Evolutionary conservation across 2,888 invertebrate genomes (phyloP), one percentile per base, ranked within the genome.

Genomic region (Tricholauxania praeusta): DNA sequence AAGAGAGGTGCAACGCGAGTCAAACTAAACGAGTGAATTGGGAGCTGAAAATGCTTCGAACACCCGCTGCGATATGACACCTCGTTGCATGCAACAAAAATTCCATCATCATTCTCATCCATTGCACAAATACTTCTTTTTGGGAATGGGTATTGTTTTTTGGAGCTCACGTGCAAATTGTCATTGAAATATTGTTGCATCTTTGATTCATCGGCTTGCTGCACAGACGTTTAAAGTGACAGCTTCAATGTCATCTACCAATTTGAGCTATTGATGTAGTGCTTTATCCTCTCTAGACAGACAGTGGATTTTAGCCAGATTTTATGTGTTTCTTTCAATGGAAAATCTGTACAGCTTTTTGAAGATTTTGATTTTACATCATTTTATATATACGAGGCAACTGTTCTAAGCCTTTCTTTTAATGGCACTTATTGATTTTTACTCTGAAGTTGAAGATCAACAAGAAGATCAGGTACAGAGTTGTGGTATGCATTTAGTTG

Each of bases 61-160:
- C 83, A 78, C 83, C 83, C 83, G 81, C 80, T 75, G 80, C 76
- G 79, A 79, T 77, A 80, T 82, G 81, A 83, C 83, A 82, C 82
- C 81, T 81, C 68, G 57, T 59, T 39, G 52, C 74, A 49, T 32
- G 39, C 39, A 28, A 6, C 39, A 39, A 39, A 39, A 2, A 39
- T 39, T 7, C 39, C 39, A 39, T 39, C 39, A 39, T 39, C 39
- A 39, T 39, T 10, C 7, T 39, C 10, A 39, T 39, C 28, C 39
- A 39, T 39, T 39, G 39, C 39, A 52, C 48, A 51, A 19, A 15
- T n/a, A 66, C 39, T 39, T 39, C 7, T 39, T 10, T 3, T 39
- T 2, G 39, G 39, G 7, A 39, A 47, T 53, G 52, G 39, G 39
- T 39, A 10, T 39, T 39, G 39, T 39, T 39, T 10, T 39, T 39